These are phyloP conservation scores for Urosaurus nigricauda DNA, from an alignment of 2,797 vertebrate genomes.

Conservation along the genomic window DNA sequence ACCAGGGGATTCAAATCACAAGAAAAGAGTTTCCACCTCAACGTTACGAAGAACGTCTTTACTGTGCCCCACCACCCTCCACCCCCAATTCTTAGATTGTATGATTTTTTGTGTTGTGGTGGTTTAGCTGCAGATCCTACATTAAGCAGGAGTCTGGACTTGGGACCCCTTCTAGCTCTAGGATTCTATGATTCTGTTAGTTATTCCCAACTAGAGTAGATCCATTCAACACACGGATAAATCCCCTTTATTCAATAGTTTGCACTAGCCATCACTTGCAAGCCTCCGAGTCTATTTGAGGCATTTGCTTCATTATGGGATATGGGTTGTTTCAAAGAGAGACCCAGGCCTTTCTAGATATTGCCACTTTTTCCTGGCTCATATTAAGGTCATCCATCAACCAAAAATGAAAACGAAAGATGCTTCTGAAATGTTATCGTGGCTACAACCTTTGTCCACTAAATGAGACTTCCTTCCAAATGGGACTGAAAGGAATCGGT, in stretches of 20 bases:
- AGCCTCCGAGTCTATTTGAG: conserved; percentile 22
- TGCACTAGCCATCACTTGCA: too few relatives aligned
- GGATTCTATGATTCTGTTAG: too few relatives aligned
- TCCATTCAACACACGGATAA: too few relatives aligned
- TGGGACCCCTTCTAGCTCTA: neutral
- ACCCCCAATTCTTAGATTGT: too few relatives aligned
- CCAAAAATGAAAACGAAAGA: too few relatives aligned
- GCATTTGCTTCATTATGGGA: conserved; percentile 60
- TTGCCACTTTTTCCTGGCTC: conserved; percentile 55
- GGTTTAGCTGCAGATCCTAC: neutral
- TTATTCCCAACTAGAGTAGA: too few relatives aligned
- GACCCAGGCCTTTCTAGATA: conserved; percentile 34
- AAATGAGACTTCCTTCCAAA: neutral
- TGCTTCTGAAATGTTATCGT: neutral
- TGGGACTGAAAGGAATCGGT: neutral
- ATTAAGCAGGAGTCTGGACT: neutral
- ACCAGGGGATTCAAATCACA: too few relatives aligned
- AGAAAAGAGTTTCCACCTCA: too few relatives aligned
- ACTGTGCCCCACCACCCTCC: too few relatives aligned
- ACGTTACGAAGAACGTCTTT: too few relatives aligned
- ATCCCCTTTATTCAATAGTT: too few relatives aligned
- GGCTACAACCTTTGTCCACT: neutral
- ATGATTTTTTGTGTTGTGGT: too few relatives aligned
- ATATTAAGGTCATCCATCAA: conserved; percentile 45
- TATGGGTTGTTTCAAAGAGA: conserved; percentile 60